Conservation (phyloP, 1,140 invertebrate genomes). For the Cotesia vestalis region DNA sequence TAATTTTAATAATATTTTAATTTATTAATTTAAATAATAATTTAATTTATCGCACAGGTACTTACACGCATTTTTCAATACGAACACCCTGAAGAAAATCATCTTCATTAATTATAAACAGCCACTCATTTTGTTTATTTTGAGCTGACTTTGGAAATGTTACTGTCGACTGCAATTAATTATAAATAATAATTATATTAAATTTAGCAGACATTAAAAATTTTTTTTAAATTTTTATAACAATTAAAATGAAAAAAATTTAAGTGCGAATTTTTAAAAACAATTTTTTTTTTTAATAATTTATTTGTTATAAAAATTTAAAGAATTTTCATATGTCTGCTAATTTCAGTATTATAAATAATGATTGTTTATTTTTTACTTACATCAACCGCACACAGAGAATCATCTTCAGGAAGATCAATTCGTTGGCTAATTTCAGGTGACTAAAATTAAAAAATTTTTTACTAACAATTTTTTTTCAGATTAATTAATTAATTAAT, state of each 20-base stretch:
- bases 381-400: constrained; percentile 7
- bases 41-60: background rate
- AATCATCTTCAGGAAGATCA: background rate
- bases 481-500: background rate
- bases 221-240: background rate
- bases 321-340: no score
- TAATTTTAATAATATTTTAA: background rate
- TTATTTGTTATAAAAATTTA: no score
- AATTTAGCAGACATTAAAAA: background rate
- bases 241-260: background rate
- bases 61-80: constrained; percentile 42
- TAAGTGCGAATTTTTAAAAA: background rate
- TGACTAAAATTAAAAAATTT: background rate
- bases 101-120: constrained; percentile 39
- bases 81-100: constrained; percentile 41
- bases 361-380: background rate
- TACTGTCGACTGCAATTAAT: constrained; percentile 35
- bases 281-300: no score
- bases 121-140: constrained; percentile 38
- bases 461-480: background rate
- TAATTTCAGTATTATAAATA: no score
- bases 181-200: background rate
- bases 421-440: constrained; percentile 29
- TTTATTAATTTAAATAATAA: background rate
- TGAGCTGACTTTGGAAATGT: constrained; percentile 40